Evolutionary conservation across 2,797 vertebrate genomes (phyloP), one percentile per base, ranked within the genome.

Genomic region (Typhlichthys eigenmanni): DNA sequence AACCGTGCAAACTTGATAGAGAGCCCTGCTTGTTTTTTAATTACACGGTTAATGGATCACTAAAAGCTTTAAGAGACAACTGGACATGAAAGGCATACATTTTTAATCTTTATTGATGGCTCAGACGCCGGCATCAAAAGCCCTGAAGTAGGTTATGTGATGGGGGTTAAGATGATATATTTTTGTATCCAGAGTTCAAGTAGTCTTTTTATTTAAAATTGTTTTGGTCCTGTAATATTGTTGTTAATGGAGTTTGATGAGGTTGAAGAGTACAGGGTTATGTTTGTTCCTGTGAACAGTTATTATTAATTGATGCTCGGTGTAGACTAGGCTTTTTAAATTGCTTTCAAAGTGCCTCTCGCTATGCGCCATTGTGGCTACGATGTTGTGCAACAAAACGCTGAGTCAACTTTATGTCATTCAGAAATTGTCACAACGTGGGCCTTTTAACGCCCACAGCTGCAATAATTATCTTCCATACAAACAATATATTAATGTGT

Each of bases 41-140:
- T 93, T 92, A 92, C 89, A 78, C 77, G 80, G 90, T 92, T 92
- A 93, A 93, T 94, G 92, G 91, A 92, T 80, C 81, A 83, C 85
- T 91, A 86, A 92, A 90, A 85, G 88, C 87, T 72, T 74, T 78
- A 79, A 84, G 82, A 86, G 82, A 87, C 82, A 83, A 86, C 75
- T 72, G 66, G 68, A 87, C 87, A 91, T 91, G 85, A 92, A 90
- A 92, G 87, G 81, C 83, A 75, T 78, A 78, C 68, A 78, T 90
- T 87, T 91, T 80, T 71, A 69, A 72, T 82, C 73, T 78, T 89
- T 88, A 89, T 88, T 90, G 89, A 91, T 90, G 85, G 89, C 84
- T 71, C 78, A 87, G 80, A 87, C 80, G 62, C 63, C 13, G 55
- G 56, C 77, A 83, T 86, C 75, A 88, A 81, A 84, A 74, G 71